These are phyloP conservation scores for Chromoteleia sp. DNA, from an alignment of 2,888 invertebrate species.

Conservation along the genomic window DNA sequence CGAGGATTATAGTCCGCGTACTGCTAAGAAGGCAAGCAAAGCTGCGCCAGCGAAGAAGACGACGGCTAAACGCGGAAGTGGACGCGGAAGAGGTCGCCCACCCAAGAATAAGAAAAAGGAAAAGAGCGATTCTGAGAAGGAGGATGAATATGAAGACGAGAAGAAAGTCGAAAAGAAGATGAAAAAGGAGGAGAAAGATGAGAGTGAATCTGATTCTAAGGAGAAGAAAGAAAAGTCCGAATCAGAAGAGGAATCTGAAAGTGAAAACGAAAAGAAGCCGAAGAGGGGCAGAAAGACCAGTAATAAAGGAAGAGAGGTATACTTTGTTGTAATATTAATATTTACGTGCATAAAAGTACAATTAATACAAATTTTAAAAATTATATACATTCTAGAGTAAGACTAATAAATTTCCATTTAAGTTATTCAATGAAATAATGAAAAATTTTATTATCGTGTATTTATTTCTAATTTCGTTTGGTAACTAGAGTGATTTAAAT, in stretches of 20 bases:
- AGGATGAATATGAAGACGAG: slow-evolving; percentile 62
- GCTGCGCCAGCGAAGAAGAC: slow-evolving; percentile 71
- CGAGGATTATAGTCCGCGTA: slow-evolving; percentile 80
- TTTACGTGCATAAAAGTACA: no score
- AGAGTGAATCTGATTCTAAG: slow-evolving; percentile 54
- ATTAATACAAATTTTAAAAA: no score
- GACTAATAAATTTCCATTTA: no score
- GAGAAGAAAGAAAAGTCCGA: slow-evolving; percentile 64
- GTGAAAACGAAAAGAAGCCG: slow-evolving; percentile 62
- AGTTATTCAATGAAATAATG: no score
- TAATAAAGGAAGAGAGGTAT: slow-evolving; percentile 54
- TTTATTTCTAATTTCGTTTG: no score
- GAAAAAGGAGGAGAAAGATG: slow-evolving; percentile 65
- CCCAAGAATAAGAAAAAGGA: slow-evolving; percentile 68
- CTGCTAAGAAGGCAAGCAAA: slow-evolving; percentile 76
- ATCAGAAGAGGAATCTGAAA: slow-evolving; percentile 70
- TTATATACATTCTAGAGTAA: no score
- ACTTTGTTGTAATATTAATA: not conserved
- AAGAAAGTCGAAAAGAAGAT: slow-evolving; percentile 52
- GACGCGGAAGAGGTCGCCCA: slow-evolving; percentile 71
- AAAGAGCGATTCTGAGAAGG: slow-evolving; percentile 68
- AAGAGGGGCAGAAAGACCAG: slow-evolving; percentile 63
- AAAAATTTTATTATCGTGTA: no score
- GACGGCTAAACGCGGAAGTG: slow-evolving; percentile 70
- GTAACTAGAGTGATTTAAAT: no score